Conservation (phyloP, 2,113 vertebrate genomes). For the Odocoileus hemionus region DNA sequence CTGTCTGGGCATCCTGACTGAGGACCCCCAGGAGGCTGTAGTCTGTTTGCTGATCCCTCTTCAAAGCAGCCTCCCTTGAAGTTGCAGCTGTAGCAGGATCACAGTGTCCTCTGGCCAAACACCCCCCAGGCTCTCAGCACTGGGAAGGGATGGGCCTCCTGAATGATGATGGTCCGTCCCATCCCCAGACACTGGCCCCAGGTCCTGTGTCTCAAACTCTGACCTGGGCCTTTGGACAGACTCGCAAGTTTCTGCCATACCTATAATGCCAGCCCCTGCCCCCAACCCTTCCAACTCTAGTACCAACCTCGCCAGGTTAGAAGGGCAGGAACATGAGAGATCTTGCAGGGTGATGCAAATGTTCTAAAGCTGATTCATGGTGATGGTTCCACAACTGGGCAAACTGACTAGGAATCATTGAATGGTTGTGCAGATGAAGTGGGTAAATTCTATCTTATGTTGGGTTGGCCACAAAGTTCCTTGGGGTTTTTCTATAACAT, state of each 20-base stretch:
- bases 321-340: not conserved
- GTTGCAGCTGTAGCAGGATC: not conserved
- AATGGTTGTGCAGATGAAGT: not conserved
- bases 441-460: not conserved
- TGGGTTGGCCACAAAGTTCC: not conserved
- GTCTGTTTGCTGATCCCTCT: not conserved
- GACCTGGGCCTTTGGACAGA: not conserved
- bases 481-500: not conserved
- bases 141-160: not conserved
- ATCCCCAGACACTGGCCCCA: no score
- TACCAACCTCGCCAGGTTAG: not conserved
- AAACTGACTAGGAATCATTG: not conserved
- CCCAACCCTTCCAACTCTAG: not conserved
- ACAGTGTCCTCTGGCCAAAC: not conserved
- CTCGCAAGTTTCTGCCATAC: fast-evolving
- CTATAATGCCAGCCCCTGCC: not conserved
- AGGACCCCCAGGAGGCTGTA: not conserved
- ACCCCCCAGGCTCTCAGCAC: not conserved
- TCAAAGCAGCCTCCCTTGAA: not conserved
- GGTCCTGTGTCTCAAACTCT: not conserved
- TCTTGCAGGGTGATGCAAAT: not conserved
- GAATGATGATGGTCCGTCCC: not conserved
- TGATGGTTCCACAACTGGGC: not conserved
- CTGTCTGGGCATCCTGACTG: not conserved
- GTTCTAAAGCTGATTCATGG: not conserved